Evolutionary conservation across 2,888 invertebrate species (phyloP).

Genomic region (Lepas anatifera): DNA sequence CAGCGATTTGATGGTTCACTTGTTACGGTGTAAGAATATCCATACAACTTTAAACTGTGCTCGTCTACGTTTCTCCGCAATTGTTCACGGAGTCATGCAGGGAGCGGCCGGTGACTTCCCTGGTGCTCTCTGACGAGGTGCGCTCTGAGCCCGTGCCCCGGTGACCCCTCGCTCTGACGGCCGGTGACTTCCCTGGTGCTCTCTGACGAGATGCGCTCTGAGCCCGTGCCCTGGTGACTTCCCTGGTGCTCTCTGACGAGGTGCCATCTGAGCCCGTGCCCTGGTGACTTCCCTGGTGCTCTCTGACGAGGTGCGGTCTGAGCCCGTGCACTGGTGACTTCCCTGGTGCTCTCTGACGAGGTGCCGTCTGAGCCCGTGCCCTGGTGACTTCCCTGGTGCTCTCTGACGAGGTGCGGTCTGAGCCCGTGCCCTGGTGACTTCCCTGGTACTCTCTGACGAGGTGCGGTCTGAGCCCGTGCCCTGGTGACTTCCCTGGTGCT

Average conservation of each 20-base stretch:
- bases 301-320: slow-evolving; percentile 28
- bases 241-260: slow-evolving; percentile 27
- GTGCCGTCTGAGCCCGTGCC: slow-evolving; percentile 47
- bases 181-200: slow-evolving; percentile 52
- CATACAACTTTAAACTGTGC: no score
- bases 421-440: slow-evolving; percentile 67
- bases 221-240: no score
- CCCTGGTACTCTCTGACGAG: slow-evolving; percentile 27
- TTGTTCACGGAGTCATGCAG: no score
- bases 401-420: slow-evolving; percentile 28
- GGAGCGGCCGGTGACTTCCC: no score
- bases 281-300: slow-evolving; percentile 55
- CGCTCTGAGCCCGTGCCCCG: no score
- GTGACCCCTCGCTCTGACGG: slow-evolving; percentile 37
- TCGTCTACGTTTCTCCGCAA: no score
- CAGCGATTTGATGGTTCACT: no score
- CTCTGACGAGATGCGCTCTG: no score
- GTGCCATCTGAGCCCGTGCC: slow-evolving; percentile 47
- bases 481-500: slow-evolving; percentile 55
- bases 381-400: slow-evolving; percentile 55
- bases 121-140: no score
- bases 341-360: slow-evolving; percentile 27
- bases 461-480: slow-evolving; percentile 47
- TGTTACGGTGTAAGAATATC: no score
- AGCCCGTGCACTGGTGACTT: slow-evolving; percentile 67